Evolutionary conservation across 2,113 vertebrate species (phyloP).

Genomic region (Dermatemys mawii): DNA sequence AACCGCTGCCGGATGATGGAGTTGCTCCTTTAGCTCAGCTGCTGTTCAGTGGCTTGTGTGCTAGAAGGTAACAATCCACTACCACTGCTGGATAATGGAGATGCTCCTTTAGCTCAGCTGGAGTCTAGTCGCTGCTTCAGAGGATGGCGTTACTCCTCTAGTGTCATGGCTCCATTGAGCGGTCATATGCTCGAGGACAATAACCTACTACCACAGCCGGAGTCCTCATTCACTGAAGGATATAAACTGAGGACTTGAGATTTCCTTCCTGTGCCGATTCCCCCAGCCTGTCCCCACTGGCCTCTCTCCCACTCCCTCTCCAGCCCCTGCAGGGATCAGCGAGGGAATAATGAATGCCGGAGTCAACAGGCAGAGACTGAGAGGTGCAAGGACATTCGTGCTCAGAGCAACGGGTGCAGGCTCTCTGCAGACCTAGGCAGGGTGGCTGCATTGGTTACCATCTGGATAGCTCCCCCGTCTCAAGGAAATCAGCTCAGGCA

Average conservation of each 20-base stretch:
- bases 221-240: neutral
- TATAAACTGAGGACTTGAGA: neutral
- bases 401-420: neutral
- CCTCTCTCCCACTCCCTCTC: neutral
- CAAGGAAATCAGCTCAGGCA: neutral
- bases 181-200: neutral
- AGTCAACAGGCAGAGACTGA: neutral
- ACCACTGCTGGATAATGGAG: neutral
- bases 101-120: neutral
- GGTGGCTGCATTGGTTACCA: too few species aligned
- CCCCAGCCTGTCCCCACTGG: neutral
- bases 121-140: neutral
- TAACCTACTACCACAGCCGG: neutral
- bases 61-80: neutral
- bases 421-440: neutral
- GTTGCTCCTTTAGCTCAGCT: too few species aligned
- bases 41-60: too few species aligned
- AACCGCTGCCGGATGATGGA: too few species aligned
- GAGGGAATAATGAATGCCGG: neutral
- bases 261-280: neutral
- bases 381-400: neutral
- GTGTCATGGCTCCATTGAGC: neutral
- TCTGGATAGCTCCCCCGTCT: neutral
- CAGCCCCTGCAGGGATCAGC: neutral
- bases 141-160: neutral